Conservation (phyloP, 1,140 invertebrate genomes). For the Brachionus paranguensis region DNA sequence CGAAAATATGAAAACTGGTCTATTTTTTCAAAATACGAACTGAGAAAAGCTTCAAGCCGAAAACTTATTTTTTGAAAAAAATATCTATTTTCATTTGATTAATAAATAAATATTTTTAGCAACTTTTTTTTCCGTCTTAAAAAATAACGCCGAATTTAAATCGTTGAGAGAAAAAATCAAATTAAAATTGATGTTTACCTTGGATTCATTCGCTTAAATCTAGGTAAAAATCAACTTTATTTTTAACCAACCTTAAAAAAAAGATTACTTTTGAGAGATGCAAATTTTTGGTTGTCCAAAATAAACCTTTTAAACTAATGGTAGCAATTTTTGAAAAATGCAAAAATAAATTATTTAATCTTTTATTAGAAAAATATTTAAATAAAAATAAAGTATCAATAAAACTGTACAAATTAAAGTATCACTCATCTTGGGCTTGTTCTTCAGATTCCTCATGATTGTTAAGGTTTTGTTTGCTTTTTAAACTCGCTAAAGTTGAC, state of each 20-base stretch:
- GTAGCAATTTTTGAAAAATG: not conserved
- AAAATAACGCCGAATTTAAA: too few relatives aligned
- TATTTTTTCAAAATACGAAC: too few relatives aligned
- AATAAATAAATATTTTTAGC: not conserved
- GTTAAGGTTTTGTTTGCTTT: not conserved
- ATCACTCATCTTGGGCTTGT: not conserved
- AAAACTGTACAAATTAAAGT: not conserved
- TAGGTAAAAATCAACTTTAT: not conserved
- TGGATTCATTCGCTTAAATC: not conserved
- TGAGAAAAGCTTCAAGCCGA: not conserved
- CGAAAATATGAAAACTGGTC: not conserved
- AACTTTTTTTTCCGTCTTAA: too few relatives aligned
- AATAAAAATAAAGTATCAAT: not conserved
- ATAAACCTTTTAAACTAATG: not conserved
- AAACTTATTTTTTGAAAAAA: not conserved
- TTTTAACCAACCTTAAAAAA: not conserved
- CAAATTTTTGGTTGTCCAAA: not conserved
- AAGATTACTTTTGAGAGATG: not conserved
- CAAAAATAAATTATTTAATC: not conserved
- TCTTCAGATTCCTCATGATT: not conserved
- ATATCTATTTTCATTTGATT: not conserved
- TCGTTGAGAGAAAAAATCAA: too few relatives aligned
- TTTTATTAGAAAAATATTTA: not conserved
- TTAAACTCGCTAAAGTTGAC: constrained; percentile 5
- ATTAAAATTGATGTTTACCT: too few relatives aligned